Percentiles rank a stretch among this genome's conserved stretches.
Evolutionary conservation across 1,140 invertebrate genomes (phyloP).

Genomic region (Pseudobourletiella spinata): DNA sequence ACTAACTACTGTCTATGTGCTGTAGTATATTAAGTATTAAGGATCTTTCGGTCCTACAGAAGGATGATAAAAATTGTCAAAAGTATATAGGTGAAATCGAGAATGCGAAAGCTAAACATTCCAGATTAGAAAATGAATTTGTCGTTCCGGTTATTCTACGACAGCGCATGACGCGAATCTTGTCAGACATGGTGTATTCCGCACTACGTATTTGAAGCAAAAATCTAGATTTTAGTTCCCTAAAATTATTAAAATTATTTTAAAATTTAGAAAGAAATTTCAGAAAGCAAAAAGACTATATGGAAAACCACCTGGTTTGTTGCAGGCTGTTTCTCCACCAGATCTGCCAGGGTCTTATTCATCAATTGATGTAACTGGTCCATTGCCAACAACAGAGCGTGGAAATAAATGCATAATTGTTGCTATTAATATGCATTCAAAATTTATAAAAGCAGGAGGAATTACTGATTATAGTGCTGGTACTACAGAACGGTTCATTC

Average conservation of each 20-base stretch:
- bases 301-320: background rate
- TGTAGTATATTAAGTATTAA: background rate
- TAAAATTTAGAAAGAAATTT: slow-evolving; percentile 2
- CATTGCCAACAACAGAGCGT: slow-evolving; percentile 38
- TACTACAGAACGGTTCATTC: slow-evolving; percentile 35
- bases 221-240: slow-evolving; percentile 1
- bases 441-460: slow-evolving; percentile 34
- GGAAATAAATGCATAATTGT: slow-evolving; percentile 41
- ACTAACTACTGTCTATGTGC: background rate
- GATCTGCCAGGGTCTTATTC: slow-evolving; percentile 17
- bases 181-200: background rate
- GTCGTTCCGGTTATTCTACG: slow-evolving; percentile 1
- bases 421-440: slow-evolving; percentile 40
- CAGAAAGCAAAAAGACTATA: background rate
- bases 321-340: background rate
- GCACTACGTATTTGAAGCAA: slow-evolving; percentile 6
- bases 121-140: background rate
- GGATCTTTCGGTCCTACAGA: too few relatives aligned
- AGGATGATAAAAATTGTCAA: too few relatives aligned
- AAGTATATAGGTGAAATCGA: background rate
- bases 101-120: background rate
- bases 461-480: slow-evolving; percentile 36
- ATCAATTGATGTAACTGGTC: slow-evolving; percentile 42
- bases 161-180: background rate
- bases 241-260: background rate